Conservation (phyloP, 2,113 vertebrate species). For the Dendropsophus ebraccatus region DNA sequence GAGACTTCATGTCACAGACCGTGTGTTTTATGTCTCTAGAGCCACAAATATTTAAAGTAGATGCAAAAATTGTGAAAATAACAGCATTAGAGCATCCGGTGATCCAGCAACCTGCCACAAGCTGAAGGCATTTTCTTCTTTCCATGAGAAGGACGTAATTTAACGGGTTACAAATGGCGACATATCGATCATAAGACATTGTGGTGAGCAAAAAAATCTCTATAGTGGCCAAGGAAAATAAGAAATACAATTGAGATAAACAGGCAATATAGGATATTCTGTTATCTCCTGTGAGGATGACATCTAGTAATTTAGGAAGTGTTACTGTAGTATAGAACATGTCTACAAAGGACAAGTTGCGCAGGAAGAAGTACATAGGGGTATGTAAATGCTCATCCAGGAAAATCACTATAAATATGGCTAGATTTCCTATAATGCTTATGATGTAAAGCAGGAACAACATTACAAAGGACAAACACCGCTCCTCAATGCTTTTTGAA, state of each 20-base stretch:
- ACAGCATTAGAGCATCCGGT: not conserved
- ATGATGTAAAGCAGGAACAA: constrained; percentile 29
- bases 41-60: constrained; percentile 56
- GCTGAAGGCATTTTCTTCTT: not conserved
- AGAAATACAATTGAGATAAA: constrained; percentile 42
- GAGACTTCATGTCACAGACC: constrained; percentile 59
- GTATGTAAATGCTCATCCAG: constrained; percentile 19
- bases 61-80: not conserved
- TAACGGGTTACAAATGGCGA: not conserved
- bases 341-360: constrained; percentile 47
- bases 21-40: constrained; percentile 56
- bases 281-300: not conserved
- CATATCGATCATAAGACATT: constrained; percentile 51
- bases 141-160: constrained; percentile 29
- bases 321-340: constrained; percentile 26
- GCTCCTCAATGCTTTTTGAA: not conserved
- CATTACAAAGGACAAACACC: constrained; percentile 3
- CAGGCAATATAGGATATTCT: constrained; percentile 38
- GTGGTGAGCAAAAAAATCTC: constrained; percentile 31
- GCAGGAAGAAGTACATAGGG: constrained; percentile 47
- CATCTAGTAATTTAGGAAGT: constrained; percentile 42
- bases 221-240: not conserved
- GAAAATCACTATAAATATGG: constrained; percentile 20
- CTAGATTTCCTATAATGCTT: constrained; percentile 9
- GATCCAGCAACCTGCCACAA: constrained; percentile 10